Conservation (phyloP, 2,113 vertebrate genomes). For the Erinaceus europaeus region DNA sequence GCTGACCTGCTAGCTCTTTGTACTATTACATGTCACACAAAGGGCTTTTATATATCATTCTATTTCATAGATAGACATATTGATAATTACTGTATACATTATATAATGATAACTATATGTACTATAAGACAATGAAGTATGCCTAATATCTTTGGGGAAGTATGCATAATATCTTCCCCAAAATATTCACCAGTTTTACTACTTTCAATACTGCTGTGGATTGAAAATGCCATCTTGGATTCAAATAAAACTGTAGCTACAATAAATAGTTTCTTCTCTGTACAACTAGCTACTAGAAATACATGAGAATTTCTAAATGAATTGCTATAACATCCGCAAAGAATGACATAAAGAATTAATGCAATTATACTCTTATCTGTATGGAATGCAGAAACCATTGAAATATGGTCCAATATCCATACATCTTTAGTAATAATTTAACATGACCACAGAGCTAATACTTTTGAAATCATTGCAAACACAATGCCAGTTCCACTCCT, state of each 20-base stretch:
- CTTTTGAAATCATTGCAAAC: conserved; percentile 11
- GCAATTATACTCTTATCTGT: not conserved
- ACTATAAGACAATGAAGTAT: not conserved
- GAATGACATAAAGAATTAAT: conserved; percentile 20
- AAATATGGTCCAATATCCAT: conserved; percentile 10
- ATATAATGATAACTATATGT: not conserved
- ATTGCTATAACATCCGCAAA: not conserved
- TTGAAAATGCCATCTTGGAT: not conserved
- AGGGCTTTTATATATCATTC: not conserved
- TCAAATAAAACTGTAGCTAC: not conserved
- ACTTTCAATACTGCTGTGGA: not conserved
- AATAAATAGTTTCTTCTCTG: not conserved
- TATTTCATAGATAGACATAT: not conserved
- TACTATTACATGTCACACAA: not conserved
- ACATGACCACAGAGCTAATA: conserved; percentile 19
- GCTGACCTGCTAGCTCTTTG: not conserved
- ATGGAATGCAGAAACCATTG: conserved; percentile 4
- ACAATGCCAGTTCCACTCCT: not conserved
- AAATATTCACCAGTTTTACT: not conserved
- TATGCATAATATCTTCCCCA: not conserved
- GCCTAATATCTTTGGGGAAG: too few species aligned
- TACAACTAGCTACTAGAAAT: conserved; percentile 23
- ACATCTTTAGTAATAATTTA: conserved; percentile 39
- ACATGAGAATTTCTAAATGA: not conserved
- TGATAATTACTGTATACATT: too few species aligned